Evolutionary conservation across 2,113 vertebrate species (phyloP).

Genomic region (Microcebus lehilahytsara): DNA sequence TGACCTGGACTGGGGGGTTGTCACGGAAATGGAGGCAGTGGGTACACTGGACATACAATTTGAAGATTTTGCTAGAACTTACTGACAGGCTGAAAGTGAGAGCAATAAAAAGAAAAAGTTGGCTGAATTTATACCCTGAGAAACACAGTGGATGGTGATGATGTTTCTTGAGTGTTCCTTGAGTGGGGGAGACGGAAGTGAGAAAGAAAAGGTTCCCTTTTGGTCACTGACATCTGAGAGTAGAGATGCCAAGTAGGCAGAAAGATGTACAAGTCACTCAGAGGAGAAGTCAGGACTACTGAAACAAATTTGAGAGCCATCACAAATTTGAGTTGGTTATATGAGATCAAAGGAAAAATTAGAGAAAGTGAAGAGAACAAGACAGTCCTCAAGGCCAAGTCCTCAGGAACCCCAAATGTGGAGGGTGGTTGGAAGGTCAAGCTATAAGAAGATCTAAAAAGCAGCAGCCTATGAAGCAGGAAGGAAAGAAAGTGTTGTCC

Average conservation of each 20-base stretch:
- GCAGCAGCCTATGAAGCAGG: background rate
- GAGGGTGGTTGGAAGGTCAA: background rate
- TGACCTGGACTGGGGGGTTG: background rate
- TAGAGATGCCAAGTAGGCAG: background rate
- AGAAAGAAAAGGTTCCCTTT: background rate
- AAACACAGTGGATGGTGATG: background rate
- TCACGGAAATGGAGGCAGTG: background rate
- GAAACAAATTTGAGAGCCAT: constrained; percentile 11
- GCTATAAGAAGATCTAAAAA: background rate
- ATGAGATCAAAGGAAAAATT: background rate
- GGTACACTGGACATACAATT: background rate
- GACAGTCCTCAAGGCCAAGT: background rate
- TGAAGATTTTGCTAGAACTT: background rate
- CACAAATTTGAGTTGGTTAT: background rate
- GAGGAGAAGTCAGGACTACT: background rate
- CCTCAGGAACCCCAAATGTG: background rate
- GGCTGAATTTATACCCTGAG: background rate
- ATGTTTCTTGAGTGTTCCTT: background rate
- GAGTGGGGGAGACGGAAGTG: fast-evolving
- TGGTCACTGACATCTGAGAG: background rate
- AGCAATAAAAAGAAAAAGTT: background rate
- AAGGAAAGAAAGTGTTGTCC: background rate
- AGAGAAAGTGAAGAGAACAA: background rate
- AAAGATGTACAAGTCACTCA: background rate
- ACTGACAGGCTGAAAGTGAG: background rate